These are phyloP conservation scores for Icerya purchasi DNA, from an alignment of 2,888 invertebrate genomes.

Conservation along the genomic window DNA sequence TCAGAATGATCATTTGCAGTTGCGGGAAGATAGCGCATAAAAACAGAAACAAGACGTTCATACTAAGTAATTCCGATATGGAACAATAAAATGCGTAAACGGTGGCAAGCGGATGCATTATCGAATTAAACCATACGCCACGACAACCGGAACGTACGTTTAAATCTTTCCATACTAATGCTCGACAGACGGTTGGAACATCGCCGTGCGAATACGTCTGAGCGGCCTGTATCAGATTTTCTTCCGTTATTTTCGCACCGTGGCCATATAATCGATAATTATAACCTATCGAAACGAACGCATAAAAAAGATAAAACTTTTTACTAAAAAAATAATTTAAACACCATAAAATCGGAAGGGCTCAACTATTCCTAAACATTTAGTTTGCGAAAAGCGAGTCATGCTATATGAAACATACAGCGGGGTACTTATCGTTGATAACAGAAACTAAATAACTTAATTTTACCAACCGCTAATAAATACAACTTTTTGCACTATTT, in stretches of 20 bases:
- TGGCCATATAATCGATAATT: constrained; percentile 16
- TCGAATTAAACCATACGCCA: background rate
- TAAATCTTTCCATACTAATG: constrained; percentile 32
- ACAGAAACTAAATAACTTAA: too few relatives aligned
- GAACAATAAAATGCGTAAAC: background rate
- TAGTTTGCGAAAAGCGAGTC: too few relatives aligned
- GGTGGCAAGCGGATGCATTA: constrained; percentile 4
- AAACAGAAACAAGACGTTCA: constrained; percentile 11
- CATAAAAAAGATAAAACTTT: background rate
- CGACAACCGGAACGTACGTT: constrained; percentile 9
- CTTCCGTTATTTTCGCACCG: constrained; percentile 55
- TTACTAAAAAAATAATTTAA: background rate
- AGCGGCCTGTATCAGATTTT: constrained; percentile 56
- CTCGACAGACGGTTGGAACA: constrained; percentile 48
- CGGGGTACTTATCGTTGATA: too few relatives aligned
- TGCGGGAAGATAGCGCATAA: constrained; percentile 35
- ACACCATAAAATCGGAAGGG: background rate
- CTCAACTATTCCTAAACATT: too few relatives aligned
- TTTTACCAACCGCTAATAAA: too few relatives aligned
- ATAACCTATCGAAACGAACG: background rate
- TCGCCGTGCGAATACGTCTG: constrained; percentile 59
- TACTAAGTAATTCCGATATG: constrained; percentile 10
- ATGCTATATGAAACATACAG: too few relatives aligned
- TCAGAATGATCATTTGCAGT: constrained; percentile 38
- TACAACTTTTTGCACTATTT: too few relatives aligned